phyloP scores from a whole-genome alignment of 1,140 invertebrate genomes.

The Sminthurides bifidus region DNA sequence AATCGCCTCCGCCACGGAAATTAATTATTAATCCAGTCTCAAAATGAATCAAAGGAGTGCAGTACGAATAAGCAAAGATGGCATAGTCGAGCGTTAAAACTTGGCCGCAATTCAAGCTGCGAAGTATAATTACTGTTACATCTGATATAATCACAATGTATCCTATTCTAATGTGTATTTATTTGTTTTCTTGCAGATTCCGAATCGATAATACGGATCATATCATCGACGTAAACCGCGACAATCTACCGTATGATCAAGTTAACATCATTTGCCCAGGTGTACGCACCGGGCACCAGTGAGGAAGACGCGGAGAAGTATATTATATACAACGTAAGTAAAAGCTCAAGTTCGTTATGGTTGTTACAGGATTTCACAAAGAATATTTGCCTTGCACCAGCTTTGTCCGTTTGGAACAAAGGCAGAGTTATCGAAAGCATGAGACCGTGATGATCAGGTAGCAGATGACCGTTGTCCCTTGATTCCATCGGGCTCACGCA shows the following conservation, averaged over 20 bases:
- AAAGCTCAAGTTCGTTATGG: too few relatives aligned
- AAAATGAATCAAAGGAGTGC: not conserved
- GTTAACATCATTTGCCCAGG: constrained; percentile 91
- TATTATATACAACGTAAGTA: constrained; percentile 89
- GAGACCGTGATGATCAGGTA: too few relatives aligned
- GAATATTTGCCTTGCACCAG: too few relatives aligned
- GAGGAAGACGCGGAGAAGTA: constrained; percentile 87
- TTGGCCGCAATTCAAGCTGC: not conserved
- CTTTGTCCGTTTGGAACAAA: too few relatives aligned
- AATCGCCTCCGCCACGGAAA: not conserved
- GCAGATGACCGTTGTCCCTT: too few relatives aligned
- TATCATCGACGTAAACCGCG: constrained; percentile 90
- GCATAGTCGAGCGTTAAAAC: too few relatives aligned
- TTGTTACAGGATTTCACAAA: too few relatives aligned
- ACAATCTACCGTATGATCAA: constrained; percentile 84
- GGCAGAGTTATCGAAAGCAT: too few relatives aligned
- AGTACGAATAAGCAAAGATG: not conserved
- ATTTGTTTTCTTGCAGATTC: constrained; percentile 57
- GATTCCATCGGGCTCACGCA: too few relatives aligned
- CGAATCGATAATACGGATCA: constrained; percentile 95
- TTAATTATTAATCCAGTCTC: not conserved
- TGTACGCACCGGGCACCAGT: constrained; percentile 70
- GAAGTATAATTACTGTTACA: not conserved
- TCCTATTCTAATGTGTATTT: constrained; percentile 20
- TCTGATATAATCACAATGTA: not conserved